A percentile compares a stretch with the other conserved stretches of the same genome.
These are phyloP conservation scores for Otolemur garnettii DNA, from an alignment of 2,113 vertebrate genomes.

Conservation along the genomic window DNA sequence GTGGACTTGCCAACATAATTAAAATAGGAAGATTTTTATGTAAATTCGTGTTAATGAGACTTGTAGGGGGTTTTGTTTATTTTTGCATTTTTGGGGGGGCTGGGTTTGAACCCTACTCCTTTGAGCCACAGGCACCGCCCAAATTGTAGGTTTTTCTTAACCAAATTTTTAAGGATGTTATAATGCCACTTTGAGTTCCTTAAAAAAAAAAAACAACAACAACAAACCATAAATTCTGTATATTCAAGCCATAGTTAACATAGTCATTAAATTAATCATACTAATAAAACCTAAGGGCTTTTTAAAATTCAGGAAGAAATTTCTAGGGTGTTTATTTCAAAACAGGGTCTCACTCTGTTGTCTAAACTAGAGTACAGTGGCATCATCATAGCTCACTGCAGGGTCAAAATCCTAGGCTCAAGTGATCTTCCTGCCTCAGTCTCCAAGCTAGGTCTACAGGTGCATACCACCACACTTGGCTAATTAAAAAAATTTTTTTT, in stretches of 20 bases:
- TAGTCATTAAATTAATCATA: constrained; percentile 14
- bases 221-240: background rate
- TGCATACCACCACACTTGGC: too few relatives aligned
- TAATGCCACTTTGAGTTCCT: constrained; percentile 1
- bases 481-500: too few relatives aligned
- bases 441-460: too few relatives aligned
- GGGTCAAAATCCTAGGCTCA: too few relatives aligned
- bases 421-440: too few relatives aligned
- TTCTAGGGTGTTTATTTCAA: too few relatives aligned
- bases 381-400: too few relatives aligned
- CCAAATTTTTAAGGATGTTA: background rate
- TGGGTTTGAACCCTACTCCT: too few relatives aligned
- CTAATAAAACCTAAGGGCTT: constrained; percentile 33
- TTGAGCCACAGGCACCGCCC: too few relatives aligned
- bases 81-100: too few relatives aligned
- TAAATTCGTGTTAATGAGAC: constrained; percentile 6
- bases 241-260: constrained; percentile 9
- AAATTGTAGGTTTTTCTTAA: constrained; percentile 31
- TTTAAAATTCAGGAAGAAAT: constrained; percentile 31
- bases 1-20: background rate
- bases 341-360: too few relatives aligned
- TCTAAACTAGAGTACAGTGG: too few relatives aligned
- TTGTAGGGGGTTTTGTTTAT: background rate
- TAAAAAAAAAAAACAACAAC: background rate
- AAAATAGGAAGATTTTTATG: constrained; percentile 17